These are phyloP conservation scores for Hyperoplus lanceolatus DNA, from an alignment of 2,797 vertebrate genomes.

Conservation along the genomic window DNA sequence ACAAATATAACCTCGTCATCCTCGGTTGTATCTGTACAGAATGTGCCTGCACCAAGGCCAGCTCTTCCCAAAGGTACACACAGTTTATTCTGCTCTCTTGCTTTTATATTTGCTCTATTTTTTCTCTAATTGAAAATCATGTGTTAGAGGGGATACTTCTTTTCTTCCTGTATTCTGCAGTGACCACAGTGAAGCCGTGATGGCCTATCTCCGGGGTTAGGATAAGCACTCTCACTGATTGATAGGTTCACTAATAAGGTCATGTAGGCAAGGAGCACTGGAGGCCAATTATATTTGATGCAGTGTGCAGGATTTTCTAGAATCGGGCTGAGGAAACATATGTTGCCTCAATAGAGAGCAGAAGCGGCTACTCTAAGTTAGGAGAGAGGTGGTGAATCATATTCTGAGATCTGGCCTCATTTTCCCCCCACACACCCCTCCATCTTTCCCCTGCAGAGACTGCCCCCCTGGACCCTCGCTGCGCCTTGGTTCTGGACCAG, in stretches of 20 bases:
- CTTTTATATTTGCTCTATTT: background rate
- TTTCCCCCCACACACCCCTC: background rate
- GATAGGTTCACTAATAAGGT: slow-evolving; percentile 54
- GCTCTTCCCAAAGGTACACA: slow-evolving; percentile 83
- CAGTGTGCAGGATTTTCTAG: slow-evolving; percentile 34
- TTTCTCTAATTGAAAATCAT: background rate
- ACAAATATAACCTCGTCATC: slow-evolving; percentile 55
- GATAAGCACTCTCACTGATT: slow-evolving; percentile 37
- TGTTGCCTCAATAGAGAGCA: slow-evolving; percentile 4
- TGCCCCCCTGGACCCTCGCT: slow-evolving; percentile 77
- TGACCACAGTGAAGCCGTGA: background rate
- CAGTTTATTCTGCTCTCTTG: background rate
- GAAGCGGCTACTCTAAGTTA: slow-evolving; percentile 8
- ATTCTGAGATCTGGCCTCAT: background rate
- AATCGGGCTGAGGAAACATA: slow-evolving; percentile 27
- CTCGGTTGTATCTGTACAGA: slow-evolving; percentile 58
- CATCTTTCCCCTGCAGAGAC: slow-evolving; percentile 68
- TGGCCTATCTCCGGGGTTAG: slow-evolving; percentile 24
- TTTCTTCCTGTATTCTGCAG: slow-evolving; percentile 12
- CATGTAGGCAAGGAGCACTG: slow-evolving; percentile 43
- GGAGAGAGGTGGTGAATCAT: background rate
- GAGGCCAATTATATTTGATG: slow-evolving; percentile 68
- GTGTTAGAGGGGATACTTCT: slow-evolving; percentile 4
- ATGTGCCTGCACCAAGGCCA: slow-evolving; percentile 63
- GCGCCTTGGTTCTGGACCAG: slow-evolving; percentile 85